Base-by-base conservation (phyloP, 2,888 invertebrate species). In the Drosophila kuntzei region DNA sequence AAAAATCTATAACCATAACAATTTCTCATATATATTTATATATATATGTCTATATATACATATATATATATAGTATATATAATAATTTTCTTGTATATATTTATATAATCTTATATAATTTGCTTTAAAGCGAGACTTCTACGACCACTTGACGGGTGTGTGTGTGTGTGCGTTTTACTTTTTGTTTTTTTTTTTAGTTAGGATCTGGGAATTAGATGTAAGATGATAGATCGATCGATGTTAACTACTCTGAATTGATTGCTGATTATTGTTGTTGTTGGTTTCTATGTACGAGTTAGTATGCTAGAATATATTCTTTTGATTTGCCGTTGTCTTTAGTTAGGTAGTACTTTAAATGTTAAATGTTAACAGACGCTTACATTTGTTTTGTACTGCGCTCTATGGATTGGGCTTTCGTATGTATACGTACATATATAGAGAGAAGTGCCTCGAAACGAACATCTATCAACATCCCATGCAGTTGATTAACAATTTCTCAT, bases 1-100 rank as follows among this genome's bases (percentile, higher is more conserved):
- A 89, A 88, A 88, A 90, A 89, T 85, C 89, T 88, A 87, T 90
- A 88, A 90, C 89, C 90, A 88, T 88, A 88, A 88, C 90, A 90
- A 88, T 80, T 90, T 87, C 71, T 79, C 68, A 89, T 83, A 72
- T 76, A 79, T 79, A 27, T 27, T 8, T 27, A 8, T 27, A 27
- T 27, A 8, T 27, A 27, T 6, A 27, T 27, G 8, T 27, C 65
- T 73, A 63, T 80, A 53, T 79, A 47, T 62, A 34, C 64, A 55
- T 76, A 70, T 75, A 58, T 64, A 34, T 72, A 44, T 68, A 49
- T 62, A 39, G n/a, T 60, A 54, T 50, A 34, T 22, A 54, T 54
- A 50, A 71, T 80, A 80, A 75, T 64, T 68, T 65, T 71, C 65
- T 64, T 73, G 63, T 73, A 49, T 58, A 43, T 58, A 41, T 67